These are phyloP conservation scores for Phymastichus coffea DNA, from an alignment of 1,140 invertebrate species.

Conservation along the genomic window DNA sequence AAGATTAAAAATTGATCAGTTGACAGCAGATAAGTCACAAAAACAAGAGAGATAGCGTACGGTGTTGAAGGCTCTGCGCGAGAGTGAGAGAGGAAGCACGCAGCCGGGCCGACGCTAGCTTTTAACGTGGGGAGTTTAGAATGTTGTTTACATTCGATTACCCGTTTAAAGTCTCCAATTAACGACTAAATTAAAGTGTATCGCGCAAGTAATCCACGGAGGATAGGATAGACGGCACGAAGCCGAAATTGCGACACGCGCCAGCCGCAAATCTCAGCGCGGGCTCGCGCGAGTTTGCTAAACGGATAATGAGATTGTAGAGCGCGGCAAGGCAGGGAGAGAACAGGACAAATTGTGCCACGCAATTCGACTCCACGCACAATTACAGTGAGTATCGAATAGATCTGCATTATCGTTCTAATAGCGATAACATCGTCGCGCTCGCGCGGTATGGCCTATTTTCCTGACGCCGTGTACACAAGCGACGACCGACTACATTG, in stretches of 20 bases:
- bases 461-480: neutral
- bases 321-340: too few species aligned
- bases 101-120: neutral
- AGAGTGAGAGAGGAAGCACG: neutral
- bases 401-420: conserved; percentile 15
- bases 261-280: conserved; percentile 7
- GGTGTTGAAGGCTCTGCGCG: neutral
- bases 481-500: conserved; percentile 3
- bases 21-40: neutral
- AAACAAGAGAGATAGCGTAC: neutral
- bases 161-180: conserved; percentile 13
- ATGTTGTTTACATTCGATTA: conserved; percentile 27
- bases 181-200: conserved; percentile 21
- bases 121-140: too few species aligned
- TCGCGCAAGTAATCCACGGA: conserved; percentile 16
- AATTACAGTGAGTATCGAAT: conserved; percentile 18
- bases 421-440: conserved; percentile 8
- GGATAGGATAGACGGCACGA: neutral
- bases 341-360: neutral
- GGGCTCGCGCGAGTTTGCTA: conserved; percentile 10
- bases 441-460: neutral
- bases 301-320: conserved; percentile 13
- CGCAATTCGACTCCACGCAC: neutral
- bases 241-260: neutral
- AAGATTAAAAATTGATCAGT: neutral